Evolutionary conservation across 2,888 invertebrate species (phyloP), one percentile per base, ranked within the genome.

Genomic region (Oxytorus armatus): DNA sequence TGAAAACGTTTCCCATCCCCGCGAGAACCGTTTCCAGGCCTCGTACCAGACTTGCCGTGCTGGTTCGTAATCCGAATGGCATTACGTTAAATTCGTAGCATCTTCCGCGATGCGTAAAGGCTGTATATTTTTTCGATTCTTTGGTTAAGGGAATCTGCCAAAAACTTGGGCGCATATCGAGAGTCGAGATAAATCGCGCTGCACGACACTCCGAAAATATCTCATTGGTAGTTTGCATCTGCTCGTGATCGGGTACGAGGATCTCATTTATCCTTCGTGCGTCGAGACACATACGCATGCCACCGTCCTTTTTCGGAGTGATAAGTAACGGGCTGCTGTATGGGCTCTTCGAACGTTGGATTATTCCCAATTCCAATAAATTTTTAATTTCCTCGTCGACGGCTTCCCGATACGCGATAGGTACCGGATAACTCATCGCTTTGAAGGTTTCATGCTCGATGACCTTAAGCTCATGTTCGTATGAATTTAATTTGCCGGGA

Each of bases 341-440:
- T 0, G 85, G 83, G 36, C 85, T 87, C 47, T 82, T 84, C 0
- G 87, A 87, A 11, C 83, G 84, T 66, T 86, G 78, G 10, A 89
- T 89, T 0, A 90, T 86, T 1, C 83, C 77, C 61, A 87, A 86
- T 2, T 86, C 51, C 8, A 89, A 53, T 57, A 91, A 81, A 83
- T 88, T 85, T 0, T 83, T 23, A 0, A 91, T 25, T 10, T 69
- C 69, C 7, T 14, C 10, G 7, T 69, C 55, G 0, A 69, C 69
- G 8, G 25, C 57, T 5, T 25, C 25, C n/a, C 42, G n/a, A 10
- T 47, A 44, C 0, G 36, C 33, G 14, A 33, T 16, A 10, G 57
- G 57, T 8, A 57, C 57, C 1, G 57, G 57, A 3, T 57, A 57
- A 18, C 36, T 18, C 18, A 29, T 65, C 1, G 47, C 65, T 10